Conservation (phyloP, 2,888 invertebrate genomes). For the Eupithecia subfuscata region DNA sequence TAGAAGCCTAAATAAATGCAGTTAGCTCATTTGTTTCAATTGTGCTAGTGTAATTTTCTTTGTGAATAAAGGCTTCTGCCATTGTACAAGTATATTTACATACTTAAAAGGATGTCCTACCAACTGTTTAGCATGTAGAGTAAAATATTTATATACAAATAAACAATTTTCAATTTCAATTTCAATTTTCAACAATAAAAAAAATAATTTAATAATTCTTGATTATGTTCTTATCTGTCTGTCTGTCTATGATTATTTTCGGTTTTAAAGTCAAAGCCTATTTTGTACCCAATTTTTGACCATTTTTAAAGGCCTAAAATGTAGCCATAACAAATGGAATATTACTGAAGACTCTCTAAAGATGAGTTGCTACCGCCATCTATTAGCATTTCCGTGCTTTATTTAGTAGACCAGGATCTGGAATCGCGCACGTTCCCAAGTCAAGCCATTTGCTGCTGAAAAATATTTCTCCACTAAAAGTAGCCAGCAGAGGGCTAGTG, state of each 20-base stretch:
- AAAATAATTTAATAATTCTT: too few relatives aligned
- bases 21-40: too few relatives aligned
- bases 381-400: conserved; percentile 11
- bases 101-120: too few relatives aligned
- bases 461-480: background rate
- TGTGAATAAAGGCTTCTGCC: too few relatives aligned
- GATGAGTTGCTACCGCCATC: conserved; percentile 29
- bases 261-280: background rate
- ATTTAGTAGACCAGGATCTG: conserved; percentile 4
- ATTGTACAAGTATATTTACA: too few relatives aligned
- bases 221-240: too few relatives aligned
- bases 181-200: too few relatives aligned
- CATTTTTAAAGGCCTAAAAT: background rate
- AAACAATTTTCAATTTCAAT: too few relatives aligned
- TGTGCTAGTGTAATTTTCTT: too few relatives aligned
- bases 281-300: background rate
- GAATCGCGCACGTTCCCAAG: background rate
- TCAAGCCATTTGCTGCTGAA: background rate
- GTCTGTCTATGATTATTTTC: background rate
- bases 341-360: background rate
- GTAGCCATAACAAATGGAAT: background rate
- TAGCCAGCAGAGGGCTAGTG: background rate
- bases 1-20: background rate
- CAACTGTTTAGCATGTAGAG: too few relatives aligned
- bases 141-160: too few relatives aligned